phyloP scores from a whole-genome alignment of 92 coral and sea anemone genomes.

The Anthopleura xanthogrammica region DNA sequence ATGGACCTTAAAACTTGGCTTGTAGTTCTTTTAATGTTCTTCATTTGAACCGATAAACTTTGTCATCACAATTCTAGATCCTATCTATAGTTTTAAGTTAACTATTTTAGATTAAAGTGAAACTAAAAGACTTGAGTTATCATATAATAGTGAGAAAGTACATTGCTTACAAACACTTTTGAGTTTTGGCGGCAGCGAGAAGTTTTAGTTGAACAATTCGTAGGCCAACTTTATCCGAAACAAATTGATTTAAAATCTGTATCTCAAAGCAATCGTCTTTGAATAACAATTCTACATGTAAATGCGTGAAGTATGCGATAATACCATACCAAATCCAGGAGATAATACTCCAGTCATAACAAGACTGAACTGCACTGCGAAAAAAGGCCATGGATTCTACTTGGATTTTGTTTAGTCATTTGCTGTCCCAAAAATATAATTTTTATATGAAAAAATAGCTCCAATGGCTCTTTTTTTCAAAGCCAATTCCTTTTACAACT shows the following conservation, averaged over 20 bases:
- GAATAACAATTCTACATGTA: not conserved
- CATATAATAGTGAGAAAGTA: too few relatives aligned
- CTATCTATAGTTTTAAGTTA: not conserved
- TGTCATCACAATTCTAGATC: not conserved
- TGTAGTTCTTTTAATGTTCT: not conserved
- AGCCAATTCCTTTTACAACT: too few relatives aligned
- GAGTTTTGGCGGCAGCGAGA: too few relatives aligned
- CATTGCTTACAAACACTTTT: too few relatives aligned
- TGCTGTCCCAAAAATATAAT: too few relatives aligned
- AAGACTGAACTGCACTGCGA: not conserved
- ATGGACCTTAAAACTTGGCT: not conserved
- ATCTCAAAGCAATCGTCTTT: not conserved
- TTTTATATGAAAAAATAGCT: too few relatives aligned
- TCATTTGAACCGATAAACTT: too few relatives aligned
- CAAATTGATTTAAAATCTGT: not conserved
- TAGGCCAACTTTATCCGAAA: too few relatives aligned
- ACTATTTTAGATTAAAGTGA: not conserved
- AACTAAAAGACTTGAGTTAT: not conserved
- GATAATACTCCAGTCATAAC: not conserved
- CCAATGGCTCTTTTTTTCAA: too few relatives aligned
- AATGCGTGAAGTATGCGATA: not conserved
- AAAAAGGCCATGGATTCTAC: not conserved
- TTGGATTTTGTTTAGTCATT: not conserved
- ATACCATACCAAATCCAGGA: not conserved
- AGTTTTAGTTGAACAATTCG: too few relatives aligned